A percentile compares a stretch with the other conserved stretches of the same genome.
These are phyloP conservation scores for Trichogramma dendrolimi DNA, from an alignment of 2,888 invertebrate genomes.

Conservation along the genomic window DNA sequence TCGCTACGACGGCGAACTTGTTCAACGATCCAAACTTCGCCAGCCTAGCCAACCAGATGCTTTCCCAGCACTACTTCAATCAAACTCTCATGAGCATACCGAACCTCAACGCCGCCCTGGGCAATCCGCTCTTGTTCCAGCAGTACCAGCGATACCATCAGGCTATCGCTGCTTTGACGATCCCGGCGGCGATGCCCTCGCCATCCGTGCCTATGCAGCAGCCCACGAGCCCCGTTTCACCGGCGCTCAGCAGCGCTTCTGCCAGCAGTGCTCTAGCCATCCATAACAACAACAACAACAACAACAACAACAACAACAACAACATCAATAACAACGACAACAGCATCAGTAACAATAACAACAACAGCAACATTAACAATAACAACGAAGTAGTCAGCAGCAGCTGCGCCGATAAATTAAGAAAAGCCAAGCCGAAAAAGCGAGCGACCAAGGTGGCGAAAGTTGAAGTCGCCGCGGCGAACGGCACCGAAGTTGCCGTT, in stretches of 20 bases:
- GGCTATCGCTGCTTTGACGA: no score
- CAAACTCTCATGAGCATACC: no score
- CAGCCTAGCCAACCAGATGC: no score
- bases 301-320: slow-evolving; percentile 45
- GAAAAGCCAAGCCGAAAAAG: slow-evolving; percentile 49
- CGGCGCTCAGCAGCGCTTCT: slow-evolving; percentile 47
- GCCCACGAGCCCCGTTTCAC: slow-evolving; percentile 44
- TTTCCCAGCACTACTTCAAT: no score
- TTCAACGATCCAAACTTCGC: no score
- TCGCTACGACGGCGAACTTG: no score
- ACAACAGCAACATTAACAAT: slow-evolving; percentile 41
- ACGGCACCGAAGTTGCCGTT: neutral
- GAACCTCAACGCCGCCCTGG: no score
- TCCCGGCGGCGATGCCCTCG: slow-evolving; percentile 35
- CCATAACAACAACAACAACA: slow-evolving; percentile 32
- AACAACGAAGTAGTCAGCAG: slow-evolving; percentile 49
- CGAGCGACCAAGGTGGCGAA: slow-evolving; percentile 54
- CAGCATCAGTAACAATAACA: slow-evolving; percentile 53
- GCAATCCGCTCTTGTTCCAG: no score
- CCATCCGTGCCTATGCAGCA: slow-evolving; percentile 56
- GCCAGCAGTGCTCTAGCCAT: slow-evolving; percentile 33
- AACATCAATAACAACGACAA: slow-evolving; percentile 43
- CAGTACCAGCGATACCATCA: no score
- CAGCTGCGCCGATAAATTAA: slow-evolving; percentile 51
- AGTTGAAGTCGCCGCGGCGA: slow-evolving; percentile 35